Evolutionary conservation across 2,888 invertebrate genomes (phyloP).

Genomic region (Troilus luridus): DNA sequence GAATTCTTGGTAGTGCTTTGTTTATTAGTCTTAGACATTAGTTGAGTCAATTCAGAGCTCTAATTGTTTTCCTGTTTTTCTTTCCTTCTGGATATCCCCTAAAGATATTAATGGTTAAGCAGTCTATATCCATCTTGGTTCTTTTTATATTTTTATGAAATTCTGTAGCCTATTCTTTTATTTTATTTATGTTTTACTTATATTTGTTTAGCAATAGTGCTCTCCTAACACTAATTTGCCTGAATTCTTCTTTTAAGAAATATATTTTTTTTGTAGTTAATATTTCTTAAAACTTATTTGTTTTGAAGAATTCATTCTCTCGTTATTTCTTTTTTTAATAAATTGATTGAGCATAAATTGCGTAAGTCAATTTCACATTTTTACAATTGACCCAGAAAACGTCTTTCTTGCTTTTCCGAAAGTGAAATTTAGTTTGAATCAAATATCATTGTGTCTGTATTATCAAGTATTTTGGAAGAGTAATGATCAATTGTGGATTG

Average conservation of each 20-base stretch:
- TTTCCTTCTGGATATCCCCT: background rate
- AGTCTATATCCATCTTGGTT: background rate
- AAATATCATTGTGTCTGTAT: too few species aligned
- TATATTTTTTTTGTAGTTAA: background rate
- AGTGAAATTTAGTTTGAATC: too few species aligned
- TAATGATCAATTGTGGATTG: too few species aligned
- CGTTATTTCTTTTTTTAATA: background rate
- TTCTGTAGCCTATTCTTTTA: too few species aligned
- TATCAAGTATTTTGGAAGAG: too few species aligned
- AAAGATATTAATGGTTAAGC: background rate
- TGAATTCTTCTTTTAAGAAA: background rate
- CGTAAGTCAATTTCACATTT: background rate
- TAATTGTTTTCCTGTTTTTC: background rate
- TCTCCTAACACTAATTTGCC: too few species aligned
- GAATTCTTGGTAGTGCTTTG: background rate
- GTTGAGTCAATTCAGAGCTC: background rate
- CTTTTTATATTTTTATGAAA: background rate
- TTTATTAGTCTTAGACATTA: background rate
- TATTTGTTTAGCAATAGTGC: too few species aligned
- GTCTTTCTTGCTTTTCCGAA: background rate
- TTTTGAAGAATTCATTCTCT: background rate
- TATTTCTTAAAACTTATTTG: background rate
- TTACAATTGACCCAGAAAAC: background rate
- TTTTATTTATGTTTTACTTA: too few species aligned
- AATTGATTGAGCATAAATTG: background rate